phyloP scores from a whole-genome alignment of 2,113 vertebrate genomes.

The Peromyscus maniculatus region DNA sequence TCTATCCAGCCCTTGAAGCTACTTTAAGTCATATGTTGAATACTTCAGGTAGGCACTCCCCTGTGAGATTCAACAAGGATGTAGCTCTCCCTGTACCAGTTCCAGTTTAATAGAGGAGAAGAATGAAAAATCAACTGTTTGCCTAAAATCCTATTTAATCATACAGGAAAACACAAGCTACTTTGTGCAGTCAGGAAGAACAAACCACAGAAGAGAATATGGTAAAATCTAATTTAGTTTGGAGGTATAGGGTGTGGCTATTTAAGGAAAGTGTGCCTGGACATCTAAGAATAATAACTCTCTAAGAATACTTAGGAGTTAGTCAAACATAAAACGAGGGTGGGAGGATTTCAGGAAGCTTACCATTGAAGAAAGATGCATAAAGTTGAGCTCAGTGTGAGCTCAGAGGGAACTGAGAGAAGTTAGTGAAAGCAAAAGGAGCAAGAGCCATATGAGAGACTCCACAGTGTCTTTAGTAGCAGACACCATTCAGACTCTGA shows the following conservation, averaged over 20 bases:
- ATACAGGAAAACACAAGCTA: background rate
- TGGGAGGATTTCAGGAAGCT: background rate
- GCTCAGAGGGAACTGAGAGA: background rate
- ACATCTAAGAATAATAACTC: background rate
- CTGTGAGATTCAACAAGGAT: background rate
- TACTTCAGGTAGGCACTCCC: background rate
- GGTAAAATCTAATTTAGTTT: background rate
- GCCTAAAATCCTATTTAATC: background rate
- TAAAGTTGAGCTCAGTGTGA: background rate
- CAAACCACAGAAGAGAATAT: background rate
- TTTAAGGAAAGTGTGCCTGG: background rate
- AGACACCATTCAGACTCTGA: background rate
- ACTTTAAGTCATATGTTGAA: background rate
- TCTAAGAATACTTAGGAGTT: slow-evolving; percentile 14
- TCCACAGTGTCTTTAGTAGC: background rate
- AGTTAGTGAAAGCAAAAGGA: background rate
- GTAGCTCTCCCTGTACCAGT: background rate
- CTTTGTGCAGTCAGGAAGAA: background rate
- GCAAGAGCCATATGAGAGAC: background rate
- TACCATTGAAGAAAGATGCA: background rate
- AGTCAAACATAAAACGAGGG: background rate
- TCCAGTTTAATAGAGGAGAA: background rate
- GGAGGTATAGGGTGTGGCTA: background rate
- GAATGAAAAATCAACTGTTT: background rate
- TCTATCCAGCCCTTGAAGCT: background rate